Evolutionary conservation across 2,888 invertebrate genomes (phyloP).

Genomic region (Luperina nickerlii): DNA sequence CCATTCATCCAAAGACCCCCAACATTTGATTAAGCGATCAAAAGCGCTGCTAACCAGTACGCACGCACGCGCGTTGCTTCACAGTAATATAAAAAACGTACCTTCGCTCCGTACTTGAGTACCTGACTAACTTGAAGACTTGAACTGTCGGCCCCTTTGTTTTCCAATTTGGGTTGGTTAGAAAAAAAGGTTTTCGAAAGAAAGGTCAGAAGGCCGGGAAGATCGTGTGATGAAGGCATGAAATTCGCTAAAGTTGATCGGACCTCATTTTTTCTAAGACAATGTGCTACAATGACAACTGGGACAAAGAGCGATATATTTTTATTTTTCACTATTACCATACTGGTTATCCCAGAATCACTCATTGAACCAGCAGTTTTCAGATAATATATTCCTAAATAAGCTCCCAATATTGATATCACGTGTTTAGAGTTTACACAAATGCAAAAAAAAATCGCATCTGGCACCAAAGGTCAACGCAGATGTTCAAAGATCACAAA

Average conservation of each 20-base stretch:
- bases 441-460: conserved; percentile 53
- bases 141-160: conserved; percentile 39
- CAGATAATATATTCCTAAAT: conserved; percentile 21
- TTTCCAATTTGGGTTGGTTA: conserved; percentile 21
- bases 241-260: neutral
- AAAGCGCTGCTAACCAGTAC: conserved; percentile 59
- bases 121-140: conserved; percentile 27
- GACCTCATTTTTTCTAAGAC: neutral
- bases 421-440: conserved; percentile 31
- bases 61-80: conserved; percentile 68
- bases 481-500: conserved; percentile 60
- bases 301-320: neutral
- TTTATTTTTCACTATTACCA: neutral
- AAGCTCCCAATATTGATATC: conserved; percentile 42
- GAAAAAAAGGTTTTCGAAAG: neutral
- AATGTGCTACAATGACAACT: too few relatives aligned
- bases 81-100: conserved; percentile 62
- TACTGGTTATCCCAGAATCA: too few relatives aligned
- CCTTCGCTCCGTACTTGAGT: conserved; percentile 6
- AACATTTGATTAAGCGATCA: conserved; percentile 72
- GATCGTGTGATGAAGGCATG: neutral
- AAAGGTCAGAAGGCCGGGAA: neutral
- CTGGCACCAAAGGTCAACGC: conserved; percentile 67
- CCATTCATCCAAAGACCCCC: conserved; percentile 51
- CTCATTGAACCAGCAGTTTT: neutral